Evolutionary conservation across 1,140 invertebrate genomes (phyloP).

Genomic region (Bombus superbus): DNA sequence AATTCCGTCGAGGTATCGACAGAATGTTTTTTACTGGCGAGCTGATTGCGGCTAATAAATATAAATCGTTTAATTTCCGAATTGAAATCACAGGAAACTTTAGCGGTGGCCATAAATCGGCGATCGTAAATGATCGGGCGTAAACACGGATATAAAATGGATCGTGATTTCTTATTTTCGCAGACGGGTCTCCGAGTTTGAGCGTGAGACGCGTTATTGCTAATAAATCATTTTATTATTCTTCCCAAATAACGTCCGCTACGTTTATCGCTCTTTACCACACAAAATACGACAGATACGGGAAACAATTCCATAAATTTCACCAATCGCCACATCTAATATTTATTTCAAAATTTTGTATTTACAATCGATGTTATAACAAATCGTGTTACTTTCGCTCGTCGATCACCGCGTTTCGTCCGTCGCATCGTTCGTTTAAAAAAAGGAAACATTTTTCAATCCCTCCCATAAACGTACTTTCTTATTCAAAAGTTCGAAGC

Average conservation of each 20-base stretch:
- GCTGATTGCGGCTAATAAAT: conserved; percentile 6
- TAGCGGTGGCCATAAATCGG: background rate
- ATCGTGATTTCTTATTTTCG: background rate
- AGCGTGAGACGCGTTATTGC: background rate
- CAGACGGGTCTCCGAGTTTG: too few relatives aligned
- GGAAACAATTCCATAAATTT: too few relatives aligned
- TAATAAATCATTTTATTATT: background rate
- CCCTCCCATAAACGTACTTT: too few relatives aligned
- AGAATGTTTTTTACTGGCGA: background rate
- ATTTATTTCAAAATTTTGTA: too few relatives aligned
- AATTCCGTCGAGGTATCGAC: background rate
- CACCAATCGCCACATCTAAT: too few relatives aligned
- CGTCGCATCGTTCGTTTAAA: too few relatives aligned
- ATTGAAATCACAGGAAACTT: background rate
- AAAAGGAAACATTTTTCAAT: too few relatives aligned
- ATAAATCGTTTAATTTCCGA: conserved; percentile 23
- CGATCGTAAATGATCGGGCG: conserved; percentile 16
- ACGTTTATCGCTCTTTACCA: background rate
- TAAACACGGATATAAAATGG: background rate
- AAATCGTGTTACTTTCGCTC: too few relatives aligned
- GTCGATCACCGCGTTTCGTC: too few relatives aligned
- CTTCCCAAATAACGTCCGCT: background rate
- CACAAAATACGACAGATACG: too few relatives aligned
- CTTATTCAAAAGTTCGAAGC: too few relatives aligned
- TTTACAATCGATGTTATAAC: too few relatives aligned